Evolutionary conservation across 1,140 invertebrate genomes (phyloP).

Genomic region (Diorhabda carinulata): DNA sequence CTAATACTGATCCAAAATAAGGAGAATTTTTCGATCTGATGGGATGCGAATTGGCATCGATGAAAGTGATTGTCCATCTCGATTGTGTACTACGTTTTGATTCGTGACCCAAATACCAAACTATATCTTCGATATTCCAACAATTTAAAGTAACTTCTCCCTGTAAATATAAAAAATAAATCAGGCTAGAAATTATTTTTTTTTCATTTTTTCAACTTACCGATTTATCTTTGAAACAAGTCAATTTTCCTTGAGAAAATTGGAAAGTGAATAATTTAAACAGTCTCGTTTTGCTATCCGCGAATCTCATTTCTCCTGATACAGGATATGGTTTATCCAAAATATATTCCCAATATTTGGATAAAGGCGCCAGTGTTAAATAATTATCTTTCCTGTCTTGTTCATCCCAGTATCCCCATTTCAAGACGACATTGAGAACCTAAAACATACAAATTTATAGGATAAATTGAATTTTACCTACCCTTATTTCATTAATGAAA

Average conservation of each 20-base stretch:
- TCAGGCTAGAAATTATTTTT: too few relatives aligned
- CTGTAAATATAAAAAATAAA: conserved; percentile 44
- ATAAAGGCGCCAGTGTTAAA: conserved; percentile 61
- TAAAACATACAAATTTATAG: conserved; percentile 42
- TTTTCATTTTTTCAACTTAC: conserved; percentile 47
- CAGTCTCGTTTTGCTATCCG: conserved; percentile 69
- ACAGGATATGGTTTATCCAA: conserved; percentile 54
- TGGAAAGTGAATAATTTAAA: conserved; percentile 76
- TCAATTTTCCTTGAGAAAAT: conserved; percentile 72
- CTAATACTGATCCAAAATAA: conserved; percentile 73
- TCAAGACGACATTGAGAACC: conserved; percentile 63
- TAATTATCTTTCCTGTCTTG: conserved; percentile 76
- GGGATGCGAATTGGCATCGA: conserved; percentile 62
- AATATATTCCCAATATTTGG: conserved; percentile 50
- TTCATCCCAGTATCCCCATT: conserved; percentile 84
- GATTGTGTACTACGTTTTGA: conserved; percentile 73
- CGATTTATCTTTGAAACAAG: conserved; percentile 74
- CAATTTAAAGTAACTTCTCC: conserved; percentile 61
- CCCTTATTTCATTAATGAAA: too few relatives aligned
- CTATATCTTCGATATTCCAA: conserved; percentile 74
- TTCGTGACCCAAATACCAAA: conserved; percentile 80
- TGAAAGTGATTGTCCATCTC: conserved; percentile 74
- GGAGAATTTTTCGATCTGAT: conserved; percentile 69
- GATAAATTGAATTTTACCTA: too few relatives aligned
- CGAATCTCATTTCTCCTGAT: conserved; percentile 70